Percentiles rank a stretch among this genome's conserved stretches.
Conservation (phyloP, 1,140 invertebrate species). For the Drosophila jambulina region DNA sequence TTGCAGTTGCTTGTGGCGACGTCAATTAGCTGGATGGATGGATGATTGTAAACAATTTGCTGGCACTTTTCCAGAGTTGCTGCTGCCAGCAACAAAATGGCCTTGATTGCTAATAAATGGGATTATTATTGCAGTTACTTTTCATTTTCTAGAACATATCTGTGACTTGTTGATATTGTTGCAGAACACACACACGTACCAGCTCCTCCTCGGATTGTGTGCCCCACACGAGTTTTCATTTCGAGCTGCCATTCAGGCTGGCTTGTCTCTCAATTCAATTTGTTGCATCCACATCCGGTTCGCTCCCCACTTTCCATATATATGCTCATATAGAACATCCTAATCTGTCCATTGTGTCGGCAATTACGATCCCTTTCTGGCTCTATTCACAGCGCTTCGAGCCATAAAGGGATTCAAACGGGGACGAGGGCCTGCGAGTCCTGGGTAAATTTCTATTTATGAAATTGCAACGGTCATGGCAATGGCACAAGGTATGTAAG, state of each 20-base stretch:
- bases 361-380: conserved; percentile 34
- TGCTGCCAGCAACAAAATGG: conserved; percentile 11
- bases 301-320: not conserved
- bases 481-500: conserved; percentile 17
- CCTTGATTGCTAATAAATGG: conserved; percentile 31
- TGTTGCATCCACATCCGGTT: conserved; percentile 26
- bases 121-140: conserved; percentile 37
- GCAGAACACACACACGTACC: not conserved
- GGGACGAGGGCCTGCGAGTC: not conserved
- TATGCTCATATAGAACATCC: not conserved
- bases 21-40: conserved; percentile 8
- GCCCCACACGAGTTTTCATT: conserved; percentile 37
- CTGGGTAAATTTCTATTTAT: conserved; percentile 17
- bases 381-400: conserved; percentile 19
- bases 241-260: conserved; percentile 32
- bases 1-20: conserved; percentile 9
- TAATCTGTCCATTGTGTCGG: conserved; percentile 46
- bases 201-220: conserved; percentile 16
- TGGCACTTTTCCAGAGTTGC: not conserved
- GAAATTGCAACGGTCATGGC: conserved; percentile 19
- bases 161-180: conserved; percentile 44
- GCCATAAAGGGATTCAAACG: not conserved
- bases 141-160: conserved; percentile 24
- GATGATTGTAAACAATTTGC: conserved; percentile 25
- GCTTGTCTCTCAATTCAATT: conserved; percentile 46